Evolutionary conservation across 2,888 invertebrate species (phyloP), one percentile per base, ranked within the genome.

Genomic region (Parascotia fuliginaria): DNA sequence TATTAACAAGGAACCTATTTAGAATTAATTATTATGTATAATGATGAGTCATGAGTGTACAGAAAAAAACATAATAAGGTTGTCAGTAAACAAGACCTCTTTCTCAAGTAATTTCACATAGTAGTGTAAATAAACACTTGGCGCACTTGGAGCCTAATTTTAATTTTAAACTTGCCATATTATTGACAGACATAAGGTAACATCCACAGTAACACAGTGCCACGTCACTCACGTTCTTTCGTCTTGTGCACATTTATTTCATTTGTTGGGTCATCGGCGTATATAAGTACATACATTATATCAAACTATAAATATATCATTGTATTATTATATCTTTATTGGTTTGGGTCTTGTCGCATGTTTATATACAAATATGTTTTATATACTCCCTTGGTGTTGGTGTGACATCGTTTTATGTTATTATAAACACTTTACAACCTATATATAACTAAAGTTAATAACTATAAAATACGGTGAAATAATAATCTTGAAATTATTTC

Each of bases 331-430:
- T 49, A 42, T 49, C 9, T 38, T 6, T 49, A 43, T 68, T 57
- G 47, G 55, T 65, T 47, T 47, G 49, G 55, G 37, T 14, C 46
- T 56, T 76, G 67, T 66, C 67, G 85, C 85, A 85, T 85, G 85
- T 67, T 70, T 63, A 60, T 55, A 57, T 70, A 56, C 70, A 69
- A 71, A 76, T 62, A 48, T 67, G 7, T 55, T 52, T 56, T 70
- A 62, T 73, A 62, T 69, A 42, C 60, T 41, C 66, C 56, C 70
- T 60, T 82, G 89, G 91, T 90, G 89, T 89, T 91, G 91, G 91
- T 88, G 81, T 90, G 91, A 88, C 90, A 89, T 89, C 83, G 88
- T 83, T 73, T 73, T 56, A 47, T 54, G 64, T 73, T 71, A 53
- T 60, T 52, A 49, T 62, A 74, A 75, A 73, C 70, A 75, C 67